These are phyloP conservation scores for Drosophila acutilabella DNA, from an alignment of 2,888 invertebrate species.

Conservation along the genomic window DNA sequence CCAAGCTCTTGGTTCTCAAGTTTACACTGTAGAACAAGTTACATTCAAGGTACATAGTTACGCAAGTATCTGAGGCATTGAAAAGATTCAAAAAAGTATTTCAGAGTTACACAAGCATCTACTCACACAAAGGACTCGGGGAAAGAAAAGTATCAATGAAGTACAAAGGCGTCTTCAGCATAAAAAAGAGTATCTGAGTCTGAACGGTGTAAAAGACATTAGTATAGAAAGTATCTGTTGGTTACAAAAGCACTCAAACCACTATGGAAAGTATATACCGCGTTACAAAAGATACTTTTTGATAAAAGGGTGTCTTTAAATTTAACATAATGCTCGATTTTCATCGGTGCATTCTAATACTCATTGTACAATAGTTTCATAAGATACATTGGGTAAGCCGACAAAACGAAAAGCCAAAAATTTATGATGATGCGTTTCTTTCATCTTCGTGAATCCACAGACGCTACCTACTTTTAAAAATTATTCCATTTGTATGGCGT, in stretches of 20 bases:
- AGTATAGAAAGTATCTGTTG: no score
- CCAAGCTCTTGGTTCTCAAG: slow-evolving; percentile 17
- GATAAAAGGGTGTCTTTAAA: not conserved
- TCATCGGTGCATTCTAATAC: slow-evolving; percentile 63
- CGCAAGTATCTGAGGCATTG: not conserved
- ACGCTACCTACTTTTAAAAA: slow-evolving; percentile 58
- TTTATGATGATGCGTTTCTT: slow-evolving; percentile 56
- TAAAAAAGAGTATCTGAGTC: not conserved
- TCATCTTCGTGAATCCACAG: slow-evolving; percentile 9
- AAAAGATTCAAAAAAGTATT: not conserved
- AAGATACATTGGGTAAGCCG: slow-evolving; percentile 16
- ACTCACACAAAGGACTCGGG: not conserved
- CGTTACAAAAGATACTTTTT: no score
- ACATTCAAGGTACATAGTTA: not conserved
- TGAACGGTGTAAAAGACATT: no score
- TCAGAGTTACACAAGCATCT: not conserved
- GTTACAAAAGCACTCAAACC: no score
- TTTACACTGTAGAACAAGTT: slow-evolving; percentile 39
- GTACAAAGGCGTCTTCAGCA: not conserved
- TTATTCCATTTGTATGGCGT: slow-evolving; percentile 34
- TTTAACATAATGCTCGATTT: slow-evolving; percentile 18
- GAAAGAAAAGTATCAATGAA: not conserved
- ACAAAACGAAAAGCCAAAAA: slow-evolving; percentile 53
- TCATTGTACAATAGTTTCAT: slow-evolving; percentile 28
- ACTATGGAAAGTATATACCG: no score